Base-by-base conservation (phyloP, 2,113 vertebrate genomes). In the Sialia sialis region DNA sequence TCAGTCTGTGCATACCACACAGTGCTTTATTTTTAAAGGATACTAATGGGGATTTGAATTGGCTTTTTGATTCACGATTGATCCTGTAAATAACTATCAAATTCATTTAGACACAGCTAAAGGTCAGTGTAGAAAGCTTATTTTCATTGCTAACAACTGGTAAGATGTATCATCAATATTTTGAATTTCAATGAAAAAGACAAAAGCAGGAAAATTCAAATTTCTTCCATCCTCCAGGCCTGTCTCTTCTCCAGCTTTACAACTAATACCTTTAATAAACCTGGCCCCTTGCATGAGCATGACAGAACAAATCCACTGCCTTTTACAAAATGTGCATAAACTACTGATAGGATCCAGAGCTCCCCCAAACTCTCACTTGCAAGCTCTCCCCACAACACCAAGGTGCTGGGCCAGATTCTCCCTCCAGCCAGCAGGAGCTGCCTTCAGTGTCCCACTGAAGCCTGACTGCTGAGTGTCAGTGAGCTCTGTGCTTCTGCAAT, bases 11-110 rank as follows among this genome's bases (percentile, higher is more conserved):
- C 29, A 81, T 69, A 88, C 32, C 75, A 93, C 72, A 56, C 0
- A 84, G 41, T 32, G 26, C 26, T 69, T 64, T 60, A 79, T 38
- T 85, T 84, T 91, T 69, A 66, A 94, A 80, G 70, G 27, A 63
- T 36, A n/a, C 51, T 70, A 85, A 87, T 52, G 34, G 43, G 66
- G 59, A 62, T 64, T 59, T 77, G 26, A 87, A 69, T 44, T 62
- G n/a, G 41, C 41, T 76, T 69, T 87, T 60, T 41, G 55, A 67
- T 64, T 26, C 32, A 68, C 20, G 8, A 14, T 17, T 78, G 76
- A 82, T 21, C 66, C 81, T 76, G 26, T 43, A 95, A 82, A 68
- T 54, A 77, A 69, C 49, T 39, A 54, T 10, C 22, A 83, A 34
- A 84, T 79, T 22, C 22, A 85, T 25, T 27, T 83, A 32, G 29